Conservation (phyloP, 2,888 invertebrate genomes). For the Drosophila neonasuta region DNA sequence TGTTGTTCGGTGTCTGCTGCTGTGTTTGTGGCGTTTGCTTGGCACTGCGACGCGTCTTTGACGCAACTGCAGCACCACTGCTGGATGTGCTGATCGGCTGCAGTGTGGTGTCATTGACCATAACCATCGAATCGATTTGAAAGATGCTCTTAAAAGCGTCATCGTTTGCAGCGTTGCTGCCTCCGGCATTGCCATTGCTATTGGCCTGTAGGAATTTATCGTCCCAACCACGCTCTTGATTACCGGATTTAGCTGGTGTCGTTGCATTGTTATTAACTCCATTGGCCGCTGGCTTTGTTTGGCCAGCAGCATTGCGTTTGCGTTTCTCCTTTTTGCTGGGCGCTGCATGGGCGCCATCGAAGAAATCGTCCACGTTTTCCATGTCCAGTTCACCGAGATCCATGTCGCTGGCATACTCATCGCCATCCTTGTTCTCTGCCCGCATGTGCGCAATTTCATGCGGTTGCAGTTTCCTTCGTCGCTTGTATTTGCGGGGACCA, state of each 20-base stretch:
- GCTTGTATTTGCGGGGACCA: conserved; percentile 90
- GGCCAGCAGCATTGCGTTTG: conserved; percentile 42
- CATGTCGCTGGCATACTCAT: conserved; percentile 78
- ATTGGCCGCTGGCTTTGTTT: conserved; percentile 28
- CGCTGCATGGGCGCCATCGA: conserved; percentile 70
- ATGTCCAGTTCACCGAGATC: conserved; percentile 81
- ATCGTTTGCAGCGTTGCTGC: conserved; percentile 53
- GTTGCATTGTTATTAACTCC: conserved; percentile 22
- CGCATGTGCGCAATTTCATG: conserved; percentile 84
- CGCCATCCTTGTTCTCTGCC: conserved; percentile 68
- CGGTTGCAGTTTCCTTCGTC: conserved; percentile 89
- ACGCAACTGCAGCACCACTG: conserved; percentile 42
- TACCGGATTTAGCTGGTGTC: conserved; percentile 48
- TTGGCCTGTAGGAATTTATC: conserved; percentile 75
- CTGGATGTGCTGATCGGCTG: conserved; percentile 50
- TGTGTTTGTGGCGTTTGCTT: conserved; percentile 28
- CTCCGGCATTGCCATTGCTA: conserved; percentile 20
- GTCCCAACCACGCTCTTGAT: conserved; percentile 77
- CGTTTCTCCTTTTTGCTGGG: conserved; percentile 54
- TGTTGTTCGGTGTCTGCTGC: conserved; percentile 1
- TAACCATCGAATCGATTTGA: conserved; percentile 82
- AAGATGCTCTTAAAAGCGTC: conserved; percentile 83
- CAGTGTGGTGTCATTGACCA: conserved; percentile 69
- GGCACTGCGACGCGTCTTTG: conserved; percentile 45
- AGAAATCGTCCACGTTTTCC: conserved; percentile 81